Evolutionary conservation across 2,113 vertebrate genomes (phyloP).

Genomic region (Solenodon paradoxus): DNA sequence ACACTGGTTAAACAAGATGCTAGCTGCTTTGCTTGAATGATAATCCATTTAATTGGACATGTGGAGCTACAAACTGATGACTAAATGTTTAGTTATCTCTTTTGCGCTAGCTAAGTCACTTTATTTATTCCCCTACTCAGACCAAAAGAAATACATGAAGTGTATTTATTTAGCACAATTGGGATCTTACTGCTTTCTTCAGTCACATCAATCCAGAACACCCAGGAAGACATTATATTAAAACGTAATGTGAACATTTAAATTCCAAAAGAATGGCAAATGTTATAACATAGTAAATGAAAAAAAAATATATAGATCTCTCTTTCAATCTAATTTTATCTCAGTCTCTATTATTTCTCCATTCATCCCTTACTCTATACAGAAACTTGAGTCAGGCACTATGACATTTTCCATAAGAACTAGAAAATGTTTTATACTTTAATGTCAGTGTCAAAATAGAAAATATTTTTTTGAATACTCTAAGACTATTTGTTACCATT

Average conservation of each 20-base stretch:
- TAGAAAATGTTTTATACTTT: neutral
- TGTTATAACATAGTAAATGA: neutral
- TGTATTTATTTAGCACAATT: neutral
- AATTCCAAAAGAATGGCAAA: neutral
- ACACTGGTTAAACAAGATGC: neutral
- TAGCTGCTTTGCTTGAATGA: neutral
- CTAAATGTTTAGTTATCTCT: neutral
- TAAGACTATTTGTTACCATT: constrained; percentile 23
- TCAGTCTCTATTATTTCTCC: neutral
- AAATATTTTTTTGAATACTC: constrained; percentile 11
- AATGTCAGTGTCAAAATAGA: constrained; percentile 37
- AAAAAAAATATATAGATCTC: neutral
- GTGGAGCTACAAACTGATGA: neutral
- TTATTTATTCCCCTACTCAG: neutral
- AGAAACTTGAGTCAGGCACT: neutral
- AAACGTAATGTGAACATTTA: neutral
- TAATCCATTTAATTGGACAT: neutral
- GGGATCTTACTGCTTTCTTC: neutral
- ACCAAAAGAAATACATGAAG: neutral
- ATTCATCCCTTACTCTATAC: neutral
- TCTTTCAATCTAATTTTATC: neutral
- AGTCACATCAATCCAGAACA: neutral
- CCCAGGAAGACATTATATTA: neutral
- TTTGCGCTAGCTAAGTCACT: neutral
- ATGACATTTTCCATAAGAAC: neutral